A percentile compares a stretch with the other conserved stretches of the same genome.
Conservation (phyloP, 2,113 vertebrate genomes). For the Oophaga pumilio region DNA sequence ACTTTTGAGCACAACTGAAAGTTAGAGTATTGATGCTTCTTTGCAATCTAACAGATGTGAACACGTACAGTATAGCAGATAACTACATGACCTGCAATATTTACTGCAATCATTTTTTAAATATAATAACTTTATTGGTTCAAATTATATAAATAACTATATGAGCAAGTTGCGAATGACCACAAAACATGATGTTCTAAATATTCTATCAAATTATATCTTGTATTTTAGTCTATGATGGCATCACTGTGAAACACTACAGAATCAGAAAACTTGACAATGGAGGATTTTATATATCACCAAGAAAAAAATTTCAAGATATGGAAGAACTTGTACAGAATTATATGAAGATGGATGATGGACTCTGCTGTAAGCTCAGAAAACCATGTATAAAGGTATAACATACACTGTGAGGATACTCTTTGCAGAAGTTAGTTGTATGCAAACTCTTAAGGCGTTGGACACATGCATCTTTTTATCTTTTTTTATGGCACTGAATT, state of each 20-base stretch:
- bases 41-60: not conserved
- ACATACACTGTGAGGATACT: not conserved
- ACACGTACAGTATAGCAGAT: not conserved
- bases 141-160: not conserved
- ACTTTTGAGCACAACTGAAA: no score
- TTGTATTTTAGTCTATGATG: constrained; percentile 79
- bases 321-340: constrained; percentile 79
- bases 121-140: no score
- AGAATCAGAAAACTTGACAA: constrained; percentile 76
- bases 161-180: not conserved
- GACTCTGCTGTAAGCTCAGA: constrained; percentile 80
- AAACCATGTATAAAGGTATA: constrained; percentile 88
- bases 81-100: no score
- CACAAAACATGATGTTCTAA: not conserved
- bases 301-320: constrained; percentile 71
- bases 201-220: not conserved
- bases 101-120: no score
- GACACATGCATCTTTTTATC: no score
- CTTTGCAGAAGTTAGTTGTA: not conserved
- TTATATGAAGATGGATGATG: constrained; percentile 75
- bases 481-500: no score
- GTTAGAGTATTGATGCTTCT: not conserved
- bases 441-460: not conserved
- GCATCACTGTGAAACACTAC: constrained; percentile 85
- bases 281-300: constrained; percentile 77